Evolutionary conservation across 1,140 invertebrate genomes (phyloP).

Genomic region (Ctenoplectra terminalis): DNA sequence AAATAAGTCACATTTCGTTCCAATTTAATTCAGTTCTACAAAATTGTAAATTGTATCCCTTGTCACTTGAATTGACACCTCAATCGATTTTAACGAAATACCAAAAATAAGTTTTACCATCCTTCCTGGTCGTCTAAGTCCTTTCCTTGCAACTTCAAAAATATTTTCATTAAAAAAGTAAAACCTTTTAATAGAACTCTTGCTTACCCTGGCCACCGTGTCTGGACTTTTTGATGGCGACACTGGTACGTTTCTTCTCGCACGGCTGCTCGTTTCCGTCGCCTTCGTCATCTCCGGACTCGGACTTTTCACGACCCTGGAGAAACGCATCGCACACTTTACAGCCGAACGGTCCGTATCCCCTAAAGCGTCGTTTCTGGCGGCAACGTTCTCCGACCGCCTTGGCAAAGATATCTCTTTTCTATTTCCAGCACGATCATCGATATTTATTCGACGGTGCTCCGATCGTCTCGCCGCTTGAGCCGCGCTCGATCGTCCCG

Average conservation of each 20-base stretch:
- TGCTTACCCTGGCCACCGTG: conserved; percentile 60
- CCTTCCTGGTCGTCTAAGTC: no score
- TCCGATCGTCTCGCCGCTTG: not conserved
- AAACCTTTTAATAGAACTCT: not conserved
- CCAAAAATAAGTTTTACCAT: no score
- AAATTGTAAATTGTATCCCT: no score
- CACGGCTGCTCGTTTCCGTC: conserved; percentile 43
- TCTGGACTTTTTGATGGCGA: conserved; percentile 70
- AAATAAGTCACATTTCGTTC: no score
- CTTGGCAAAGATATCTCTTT: not conserved
- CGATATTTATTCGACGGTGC: not conserved
- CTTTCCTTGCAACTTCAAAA: not conserved
- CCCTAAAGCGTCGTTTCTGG: not conserved
- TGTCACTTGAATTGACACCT: no score
- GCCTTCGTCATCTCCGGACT: conserved; percentile 63
- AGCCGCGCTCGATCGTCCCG: not conserved
- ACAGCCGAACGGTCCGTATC: conserved; percentile 40
- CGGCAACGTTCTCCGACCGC: conserved; percentile 11
- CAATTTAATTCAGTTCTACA: no score
- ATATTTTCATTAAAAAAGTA: not conserved
- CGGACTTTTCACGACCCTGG: conserved; percentile 68
- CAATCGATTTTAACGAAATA: no score
- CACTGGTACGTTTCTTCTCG: conserved; percentile 57
- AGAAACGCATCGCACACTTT: conserved; percentile 59
- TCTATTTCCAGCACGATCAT: conserved; percentile 5